Percentiles rank a stretch among this genome's conserved stretches.
Evolutionary conservation across 2,888 invertebrate genomes (phyloP).

Genomic region (Melanotus villosus): DNA sequence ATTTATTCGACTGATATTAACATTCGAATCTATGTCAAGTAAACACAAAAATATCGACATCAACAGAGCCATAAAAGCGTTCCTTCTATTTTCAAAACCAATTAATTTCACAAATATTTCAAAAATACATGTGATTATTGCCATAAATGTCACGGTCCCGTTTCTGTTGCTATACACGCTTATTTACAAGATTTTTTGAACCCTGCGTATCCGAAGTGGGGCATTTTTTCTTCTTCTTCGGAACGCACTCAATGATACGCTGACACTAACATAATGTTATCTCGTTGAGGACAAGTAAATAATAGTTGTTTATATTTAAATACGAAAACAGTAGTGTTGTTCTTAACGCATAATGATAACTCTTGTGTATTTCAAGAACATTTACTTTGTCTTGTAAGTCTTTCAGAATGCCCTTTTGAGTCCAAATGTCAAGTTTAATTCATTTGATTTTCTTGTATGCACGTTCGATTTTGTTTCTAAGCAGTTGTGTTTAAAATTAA

Average conservation of each 20-base stretch:
- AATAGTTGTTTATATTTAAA: background rate
- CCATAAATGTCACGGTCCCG: background rate
- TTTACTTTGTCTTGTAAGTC: background rate
- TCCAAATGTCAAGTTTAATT: conserved; percentile 1
- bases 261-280: background rate
- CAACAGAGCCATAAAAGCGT: no score
- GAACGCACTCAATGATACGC: background rate
- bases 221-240: no score
- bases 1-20: no score
- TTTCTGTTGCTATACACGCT: background rate
- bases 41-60: no score
- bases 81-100: no score
- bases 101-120: no score
- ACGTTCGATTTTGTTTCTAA: background rate
- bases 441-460: background rate
- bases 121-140: no score
- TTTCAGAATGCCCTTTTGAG: background rate
- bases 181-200: background rate
- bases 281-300: background rate
- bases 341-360: background rate
- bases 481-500: background rate
- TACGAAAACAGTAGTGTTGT: background rate
- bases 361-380: background rate
- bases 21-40: no score
- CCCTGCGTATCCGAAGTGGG: background rate